These are phyloP conservation scores for Lobophora halterata DNA, from an alignment of 2,888 invertebrate genomes.

Conservation along the genomic window DNA sequence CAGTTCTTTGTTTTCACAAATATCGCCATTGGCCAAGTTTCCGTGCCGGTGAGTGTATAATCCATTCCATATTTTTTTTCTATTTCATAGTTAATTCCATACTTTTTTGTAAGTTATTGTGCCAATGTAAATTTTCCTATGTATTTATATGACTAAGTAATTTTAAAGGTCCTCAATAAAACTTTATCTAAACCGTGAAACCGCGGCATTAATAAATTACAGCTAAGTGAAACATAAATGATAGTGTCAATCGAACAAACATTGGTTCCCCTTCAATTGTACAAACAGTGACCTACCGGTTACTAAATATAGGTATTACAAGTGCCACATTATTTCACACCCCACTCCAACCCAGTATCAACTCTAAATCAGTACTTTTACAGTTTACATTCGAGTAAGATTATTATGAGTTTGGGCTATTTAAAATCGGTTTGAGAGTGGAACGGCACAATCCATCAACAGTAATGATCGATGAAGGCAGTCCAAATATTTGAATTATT, in stretches of 20 bases:
- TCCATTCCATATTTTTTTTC: too few species aligned
- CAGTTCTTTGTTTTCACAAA: too few species aligned
- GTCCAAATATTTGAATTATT: conserved; percentile 75
- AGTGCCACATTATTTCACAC: conserved; percentile 32
- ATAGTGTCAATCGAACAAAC: conserved; percentile 71
- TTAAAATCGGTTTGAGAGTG: conserved; percentile 25
- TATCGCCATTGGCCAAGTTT: too few species aligned
- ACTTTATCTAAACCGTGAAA: conserved; percentile 45
- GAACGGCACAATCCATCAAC: conserved; percentile 70
- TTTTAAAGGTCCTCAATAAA: conserved; percentile 29
- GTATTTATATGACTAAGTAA: too few species aligned
- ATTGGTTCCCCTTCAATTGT: conserved; percentile 59
- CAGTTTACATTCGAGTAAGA: conserved; percentile 13
- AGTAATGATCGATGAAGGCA: conserved; percentile 73
- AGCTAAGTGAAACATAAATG: conserved; percentile 72
- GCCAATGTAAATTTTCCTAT: too few species aligned
- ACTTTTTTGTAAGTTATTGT: too few species aligned
- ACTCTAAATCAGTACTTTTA: neutral
- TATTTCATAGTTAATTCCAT: too few species aligned
- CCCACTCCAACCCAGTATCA: conserved; percentile 13
- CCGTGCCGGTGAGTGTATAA: too few species aligned
- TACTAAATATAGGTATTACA: conserved; percentile 53
- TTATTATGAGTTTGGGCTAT: conserved; percentile 32
- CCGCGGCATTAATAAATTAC: conserved; percentile 64
- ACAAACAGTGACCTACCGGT: conserved; percentile 64